These are phyloP conservation scores for Sphaeridia pumilis DNA, from an alignment of 2,888 invertebrate genomes.

Conservation along the genomic window DNA sequence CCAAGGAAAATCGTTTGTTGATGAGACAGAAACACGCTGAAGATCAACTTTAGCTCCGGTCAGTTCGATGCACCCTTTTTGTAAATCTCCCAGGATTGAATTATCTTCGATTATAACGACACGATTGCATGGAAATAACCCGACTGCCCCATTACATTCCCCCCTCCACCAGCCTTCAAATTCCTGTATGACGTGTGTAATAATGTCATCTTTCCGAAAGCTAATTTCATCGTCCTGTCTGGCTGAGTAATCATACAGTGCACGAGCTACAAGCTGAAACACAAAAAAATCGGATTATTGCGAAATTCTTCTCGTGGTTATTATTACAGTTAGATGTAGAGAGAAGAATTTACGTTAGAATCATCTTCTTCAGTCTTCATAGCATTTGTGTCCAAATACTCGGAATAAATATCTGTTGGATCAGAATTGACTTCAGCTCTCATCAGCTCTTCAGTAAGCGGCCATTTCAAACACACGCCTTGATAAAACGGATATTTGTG, in stretches of 20 bases:
- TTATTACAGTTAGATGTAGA: too few species aligned
- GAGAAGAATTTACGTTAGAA: conserved; percentile 23
- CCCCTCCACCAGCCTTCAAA: conserved; percentile 88
- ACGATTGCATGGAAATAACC: conserved; percentile 87
- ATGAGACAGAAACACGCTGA: conserved; percentile 36
- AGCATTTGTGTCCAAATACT: conserved; percentile 33
- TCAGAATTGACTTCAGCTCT: conserved; percentile 46
- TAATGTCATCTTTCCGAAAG: conserved; percentile 87
- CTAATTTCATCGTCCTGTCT: conserved; percentile 79
- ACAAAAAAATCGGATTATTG: too few species aligned
- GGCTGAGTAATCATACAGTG: conserved; percentile 68
- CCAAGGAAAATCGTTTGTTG: conserved; percentile 4
- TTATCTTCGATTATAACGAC: conserved; percentile 63
- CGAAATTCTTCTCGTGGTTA: too few species aligned
- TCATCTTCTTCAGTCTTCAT: conserved; percentile 19
- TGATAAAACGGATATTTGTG: conserved; percentile 81
- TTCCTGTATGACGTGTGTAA: conserved; percentile 82
- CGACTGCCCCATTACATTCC: conserved; percentile 80
- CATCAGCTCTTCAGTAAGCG: conserved; percentile 65
- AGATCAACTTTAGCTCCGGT: conserved; percentile 69
- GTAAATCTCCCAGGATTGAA: conserved; percentile 56
- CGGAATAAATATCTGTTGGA: conserved; percentile 18
- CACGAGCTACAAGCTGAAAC: conserved; percentile 34
- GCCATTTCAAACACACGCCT: conserved; percentile 72
- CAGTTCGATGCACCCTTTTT: conserved; percentile 80